Base-by-base conservation (phyloP, 2,888 invertebrate species). In the Phlogophora meticulosa region DNA sequence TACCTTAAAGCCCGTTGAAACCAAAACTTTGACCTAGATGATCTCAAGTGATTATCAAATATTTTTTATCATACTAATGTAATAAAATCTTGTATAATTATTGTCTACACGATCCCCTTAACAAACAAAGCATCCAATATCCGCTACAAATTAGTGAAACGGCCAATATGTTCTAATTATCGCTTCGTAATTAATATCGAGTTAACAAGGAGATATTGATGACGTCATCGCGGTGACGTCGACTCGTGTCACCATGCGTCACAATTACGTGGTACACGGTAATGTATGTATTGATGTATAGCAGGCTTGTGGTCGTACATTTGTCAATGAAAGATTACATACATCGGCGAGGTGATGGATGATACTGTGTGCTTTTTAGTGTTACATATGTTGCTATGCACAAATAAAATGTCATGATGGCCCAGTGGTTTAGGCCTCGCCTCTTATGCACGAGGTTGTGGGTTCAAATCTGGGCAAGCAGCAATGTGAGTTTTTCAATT, bases 201-300 rank as follows among this genome's bases (percentile, higher is more conserved):
- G 62, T 63, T 76, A 80, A 76, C 81, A 56, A 69, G 66, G 71
- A 81, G 78, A 65, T 78, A 78, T 78, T 66, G 70, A 62, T 75
- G 68, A 80, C 64, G 61, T 70, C 59, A 59, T 64, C 43, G 40
- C 48, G 34, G 74, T 72, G 76, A 79, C 77, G 74, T 73, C 46
- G 61, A 52, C 46, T 22, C 46, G 45, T 76, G 80, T 76, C 61
- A 42, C 69, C 32, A 78, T 80, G 59, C 76, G 64, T 83, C 76
- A 82, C 60, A 52, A 68, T 65, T 76, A 71, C 72, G 38, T n/a
- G 40, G 38, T 20, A 77, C 77, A 68, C 45, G 72, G 5, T 56
- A 43, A 45, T 42, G 17, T 55, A 15, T 22, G 3, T 46, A 36
- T 36, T 57, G 70, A 64, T 65, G 48, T 53, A 63, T 59, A 43